Conservation (phyloP, 2,113 vertebrate genomes). For the Phaethon lepturus region DNA sequence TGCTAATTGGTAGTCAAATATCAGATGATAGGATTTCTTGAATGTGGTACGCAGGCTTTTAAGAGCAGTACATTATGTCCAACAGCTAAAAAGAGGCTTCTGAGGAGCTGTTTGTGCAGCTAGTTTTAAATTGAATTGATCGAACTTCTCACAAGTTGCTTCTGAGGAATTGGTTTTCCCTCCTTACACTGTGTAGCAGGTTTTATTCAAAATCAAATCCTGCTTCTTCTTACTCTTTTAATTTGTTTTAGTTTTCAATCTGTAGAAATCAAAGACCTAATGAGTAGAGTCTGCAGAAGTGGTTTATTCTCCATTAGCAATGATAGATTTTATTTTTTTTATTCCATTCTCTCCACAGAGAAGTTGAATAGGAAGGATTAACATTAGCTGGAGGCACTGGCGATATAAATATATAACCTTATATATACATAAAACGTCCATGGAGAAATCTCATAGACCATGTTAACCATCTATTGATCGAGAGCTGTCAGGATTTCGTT, state of each 20-base stretch:
- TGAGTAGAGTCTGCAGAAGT: constrained; percentile 30
- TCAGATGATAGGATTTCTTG: neutral
- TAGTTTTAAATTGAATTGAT: constrained; percentile 8
- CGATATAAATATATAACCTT: neutral
- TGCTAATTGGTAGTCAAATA: neutral
- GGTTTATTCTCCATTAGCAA: constrained; percentile 34
- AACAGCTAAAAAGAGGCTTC: neutral
- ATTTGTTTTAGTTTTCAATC: constrained; percentile 7
- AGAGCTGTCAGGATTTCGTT: neutral
- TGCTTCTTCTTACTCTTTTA: constrained; percentile 34
- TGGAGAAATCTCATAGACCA: neutral
- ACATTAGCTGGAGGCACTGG: neutral
- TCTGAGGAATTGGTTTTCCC: constrained; percentile 26
- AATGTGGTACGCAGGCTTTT: neutral
- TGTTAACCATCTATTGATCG: neutral
- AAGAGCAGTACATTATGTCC: neutral
- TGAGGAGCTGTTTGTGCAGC: neutral
- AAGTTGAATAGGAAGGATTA: constrained; percentile 26
- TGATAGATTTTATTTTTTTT: neutral
- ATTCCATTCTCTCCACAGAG: neutral
- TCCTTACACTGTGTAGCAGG: neutral
- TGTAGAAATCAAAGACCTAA: constrained; percentile 21
- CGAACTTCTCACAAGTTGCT: neutral
- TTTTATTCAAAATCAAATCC: constrained; percentile 22
- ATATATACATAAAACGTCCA: neutral